Evolutionary conservation across 2,797 vertebrate genomes (phyloP).

Genomic region (Smutsia temminckii): DNA sequence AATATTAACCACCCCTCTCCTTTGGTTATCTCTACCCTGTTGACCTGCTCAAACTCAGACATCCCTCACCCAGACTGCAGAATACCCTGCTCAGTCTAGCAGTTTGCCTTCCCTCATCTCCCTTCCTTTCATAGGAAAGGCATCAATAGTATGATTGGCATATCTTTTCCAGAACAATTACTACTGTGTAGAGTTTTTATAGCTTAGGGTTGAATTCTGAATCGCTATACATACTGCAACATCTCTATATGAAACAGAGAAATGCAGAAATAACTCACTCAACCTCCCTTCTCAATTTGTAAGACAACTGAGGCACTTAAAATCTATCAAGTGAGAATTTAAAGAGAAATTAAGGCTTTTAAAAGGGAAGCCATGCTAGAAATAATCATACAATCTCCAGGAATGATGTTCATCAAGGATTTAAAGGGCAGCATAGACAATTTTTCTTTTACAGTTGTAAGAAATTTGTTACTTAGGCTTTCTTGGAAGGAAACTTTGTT

Average conservation of each 20-base stretch:
- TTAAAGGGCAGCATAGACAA: slow-evolving; percentile 31
- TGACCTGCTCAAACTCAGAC: neutral
- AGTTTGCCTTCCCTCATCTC: neutral
- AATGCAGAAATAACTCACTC: neutral
- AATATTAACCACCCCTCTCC: neutral
- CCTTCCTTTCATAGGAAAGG: neutral
- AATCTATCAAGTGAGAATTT: slow-evolving; percentile 43
- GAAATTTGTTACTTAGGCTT: slow-evolving; percentile 32
- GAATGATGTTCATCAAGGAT: slow-evolving; percentile 54
- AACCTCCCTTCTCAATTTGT: slow-evolving; percentile 11
- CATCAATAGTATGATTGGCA: neutral
- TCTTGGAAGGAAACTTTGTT: slow-evolving; percentile 66
- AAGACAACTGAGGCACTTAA: neutral
- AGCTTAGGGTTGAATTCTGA: slow-evolving; percentile 38
- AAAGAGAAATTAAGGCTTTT: slow-evolving; percentile 47
- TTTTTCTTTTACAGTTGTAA: slow-evolving; percentile 28
- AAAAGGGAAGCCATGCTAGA: slow-evolving; percentile 35
- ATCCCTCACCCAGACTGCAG: neutral
- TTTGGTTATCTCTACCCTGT: neutral
- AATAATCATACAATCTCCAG: slow-evolving; percentile 55
- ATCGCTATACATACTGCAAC: slow-evolving; percentile 44
- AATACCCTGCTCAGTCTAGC: neutral
- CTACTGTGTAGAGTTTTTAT: neutral
- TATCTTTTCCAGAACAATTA: neutral
- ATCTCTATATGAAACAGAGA: slow-evolving; percentile 17